Conservation (phyloP, 1,140 invertebrate genomes). For the Zophobas morio region DNA sequence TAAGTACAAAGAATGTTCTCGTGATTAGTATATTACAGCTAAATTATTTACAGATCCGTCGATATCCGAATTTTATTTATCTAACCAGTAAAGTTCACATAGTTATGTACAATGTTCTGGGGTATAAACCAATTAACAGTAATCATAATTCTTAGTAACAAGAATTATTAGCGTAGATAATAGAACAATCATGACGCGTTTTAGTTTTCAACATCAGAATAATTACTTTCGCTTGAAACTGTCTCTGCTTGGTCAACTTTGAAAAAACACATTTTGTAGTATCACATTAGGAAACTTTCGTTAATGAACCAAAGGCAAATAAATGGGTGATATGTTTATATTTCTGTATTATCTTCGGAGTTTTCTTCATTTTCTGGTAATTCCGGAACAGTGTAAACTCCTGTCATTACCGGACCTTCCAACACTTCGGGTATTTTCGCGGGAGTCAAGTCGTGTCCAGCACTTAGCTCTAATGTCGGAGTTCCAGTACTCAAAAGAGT, state of each 20-base stretch:
- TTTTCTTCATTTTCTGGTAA: conserved; percentile 76
- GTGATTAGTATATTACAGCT: conserved; percentile 18
- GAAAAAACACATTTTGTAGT: background rate
- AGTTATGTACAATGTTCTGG: conserved; percentile 14
- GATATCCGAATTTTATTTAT: background rate
- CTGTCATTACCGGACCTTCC: conserved; percentile 67
- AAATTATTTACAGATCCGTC: conserved; percentile 30
- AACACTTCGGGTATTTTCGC: conserved; percentile 67
- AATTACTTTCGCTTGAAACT: background rate
- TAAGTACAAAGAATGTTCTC: conserved; percentile 36
- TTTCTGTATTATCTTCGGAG: conserved; percentile 73
- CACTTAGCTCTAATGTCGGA: conserved; percentile 70
- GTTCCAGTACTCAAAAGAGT: conserved; percentile 74
- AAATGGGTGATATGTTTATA: conserved; percentile 66
- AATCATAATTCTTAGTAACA: conserved; percentile 7
- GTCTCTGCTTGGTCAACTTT: conserved; percentile 3
- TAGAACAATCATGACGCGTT: background rate
- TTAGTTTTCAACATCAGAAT: background rate
- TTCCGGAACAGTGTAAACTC: conserved; percentile 77
- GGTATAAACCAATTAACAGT: conserved; percentile 14
- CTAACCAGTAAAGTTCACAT: conserved; percentile 30
- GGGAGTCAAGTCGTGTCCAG: conserved; percentile 60
- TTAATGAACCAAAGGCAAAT: background rate
- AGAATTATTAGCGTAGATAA: background rate
- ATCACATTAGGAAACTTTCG: background rate